Evolutionary conservation across 2,888 invertebrate species (phyloP).

Genomic region (Drosophila neoperkinsi): DNA sequence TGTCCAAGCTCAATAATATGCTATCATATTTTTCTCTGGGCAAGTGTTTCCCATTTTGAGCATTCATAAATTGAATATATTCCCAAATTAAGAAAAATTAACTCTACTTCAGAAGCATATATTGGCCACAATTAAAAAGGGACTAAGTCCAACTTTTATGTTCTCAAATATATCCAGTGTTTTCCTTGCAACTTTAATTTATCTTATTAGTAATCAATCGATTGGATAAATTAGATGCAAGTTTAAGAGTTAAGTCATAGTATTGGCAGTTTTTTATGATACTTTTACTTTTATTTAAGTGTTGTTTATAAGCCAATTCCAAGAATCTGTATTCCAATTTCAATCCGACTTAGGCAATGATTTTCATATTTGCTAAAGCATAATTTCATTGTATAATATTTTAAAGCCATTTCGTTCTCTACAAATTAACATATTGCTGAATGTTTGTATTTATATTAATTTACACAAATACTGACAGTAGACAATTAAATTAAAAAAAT

Average conservation of each 20-base stretch:
- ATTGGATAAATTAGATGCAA: not conserved
- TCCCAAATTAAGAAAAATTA: not conserved
- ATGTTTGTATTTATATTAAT: too few relatives aligned
- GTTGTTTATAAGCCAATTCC: not conserved
- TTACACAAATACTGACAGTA: too few relatives aligned
- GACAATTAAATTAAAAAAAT: too few relatives aligned
- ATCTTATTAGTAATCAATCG: not conserved
- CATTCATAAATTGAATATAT: not conserved
- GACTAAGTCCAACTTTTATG: not conserved
- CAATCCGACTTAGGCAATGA: fast-evolving
- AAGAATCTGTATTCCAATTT: not conserved
- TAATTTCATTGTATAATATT: not conserved
- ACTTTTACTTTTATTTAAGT: not conserved
- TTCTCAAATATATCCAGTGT: not conserved
- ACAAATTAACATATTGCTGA: too few relatives aligned
- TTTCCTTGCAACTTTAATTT: not conserved
- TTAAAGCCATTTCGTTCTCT: too few relatives aligned
- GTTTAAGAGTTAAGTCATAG: not conserved
- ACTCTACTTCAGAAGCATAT: not conserved
- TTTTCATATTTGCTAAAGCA: not conserved
- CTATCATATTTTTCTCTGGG: slow-evolving; percentile 2
- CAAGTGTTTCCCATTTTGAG: not conserved
- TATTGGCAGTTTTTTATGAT: not conserved
- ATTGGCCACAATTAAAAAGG: not conserved
- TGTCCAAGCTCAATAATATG: slow-evolving; percentile 8